Percentiles rank a stretch among this genome's conserved stretches.
Conservation (phyloP, 2,113 vertebrate genomes). For the Gambusia affinis region DNA sequence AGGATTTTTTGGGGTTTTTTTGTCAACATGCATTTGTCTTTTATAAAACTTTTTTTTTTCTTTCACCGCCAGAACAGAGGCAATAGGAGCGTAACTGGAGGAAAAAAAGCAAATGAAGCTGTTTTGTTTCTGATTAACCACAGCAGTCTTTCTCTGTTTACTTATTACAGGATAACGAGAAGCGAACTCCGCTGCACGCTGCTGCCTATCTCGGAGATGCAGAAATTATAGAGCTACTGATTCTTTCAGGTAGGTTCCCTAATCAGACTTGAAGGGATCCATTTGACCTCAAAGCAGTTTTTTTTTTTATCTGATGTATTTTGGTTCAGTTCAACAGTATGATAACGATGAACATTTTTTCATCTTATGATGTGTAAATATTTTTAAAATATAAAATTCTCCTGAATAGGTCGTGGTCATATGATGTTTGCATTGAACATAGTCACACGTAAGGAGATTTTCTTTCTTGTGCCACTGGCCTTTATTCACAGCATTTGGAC, state of each 20-base stretch:
- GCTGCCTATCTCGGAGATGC: constrained; percentile 98
- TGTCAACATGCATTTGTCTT: background rate
- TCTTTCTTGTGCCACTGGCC: too few relatives aligned
- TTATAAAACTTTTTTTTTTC: background rate
- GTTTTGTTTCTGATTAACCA: constrained; percentile 9
- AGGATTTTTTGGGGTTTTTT: background rate
- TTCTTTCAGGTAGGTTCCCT: constrained; percentile 91
- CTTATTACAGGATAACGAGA: constrained; percentile 93
- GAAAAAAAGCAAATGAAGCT: background rate
- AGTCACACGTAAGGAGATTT: background rate
- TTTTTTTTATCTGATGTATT: background rate
- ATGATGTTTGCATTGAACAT: background rate
- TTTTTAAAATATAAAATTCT: background rate
- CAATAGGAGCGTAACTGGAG: background rate
- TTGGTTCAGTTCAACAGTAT: background rate
- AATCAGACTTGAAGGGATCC: background rate
- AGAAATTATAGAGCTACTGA: constrained; percentile 98
- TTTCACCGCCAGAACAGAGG: constrained; percentile 4
- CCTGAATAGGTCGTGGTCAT: background rate
- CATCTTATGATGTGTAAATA: background rate
- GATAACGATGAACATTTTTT: background rate
- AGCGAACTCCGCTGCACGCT: constrained; percentile 97
- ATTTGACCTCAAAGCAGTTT: background rate
- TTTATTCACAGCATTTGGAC: too few relatives aligned
- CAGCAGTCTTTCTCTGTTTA: constrained; percentile 33